These are phyloP conservation scores for Myotis lucifugus DNA, from an alignment of 2,113 vertebrate species.

Conservation along the genomic window DNA sequence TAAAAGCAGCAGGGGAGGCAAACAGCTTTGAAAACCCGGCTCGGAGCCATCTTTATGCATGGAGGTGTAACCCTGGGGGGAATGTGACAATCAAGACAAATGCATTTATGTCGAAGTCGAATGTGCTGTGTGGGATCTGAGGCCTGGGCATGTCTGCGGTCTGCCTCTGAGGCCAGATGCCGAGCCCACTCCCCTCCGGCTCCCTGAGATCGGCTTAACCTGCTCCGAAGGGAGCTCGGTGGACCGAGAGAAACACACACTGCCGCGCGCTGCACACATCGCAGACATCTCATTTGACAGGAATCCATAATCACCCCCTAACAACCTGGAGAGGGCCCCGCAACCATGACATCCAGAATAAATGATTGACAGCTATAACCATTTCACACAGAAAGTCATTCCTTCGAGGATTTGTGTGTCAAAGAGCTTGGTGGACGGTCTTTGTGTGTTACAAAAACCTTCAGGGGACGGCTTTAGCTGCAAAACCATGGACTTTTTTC, in stretches of 20 bases:
- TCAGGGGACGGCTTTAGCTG: not conserved
- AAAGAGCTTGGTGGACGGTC: conserved; percentile 24
- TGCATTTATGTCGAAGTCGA: not conserved
- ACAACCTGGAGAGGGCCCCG: conserved; percentile 50
- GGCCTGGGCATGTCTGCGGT: not conserved
- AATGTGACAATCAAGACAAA: conserved; percentile 70
- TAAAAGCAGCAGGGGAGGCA: conserved; percentile 53
- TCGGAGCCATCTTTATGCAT: conserved; percentile 2
- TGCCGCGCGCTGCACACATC: conserved; percentile 56
- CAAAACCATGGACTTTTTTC: not conserved
- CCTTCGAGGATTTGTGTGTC: conserved; percentile 58
- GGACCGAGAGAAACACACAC: conserved; percentile 59
- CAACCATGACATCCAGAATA: conserved; percentile 60
- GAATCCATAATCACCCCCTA: conserved; percentile 68
- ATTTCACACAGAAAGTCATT: conserved; percentile 57
- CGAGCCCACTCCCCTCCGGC: not conserved
- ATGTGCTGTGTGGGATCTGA: not conserved
- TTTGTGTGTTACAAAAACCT: conserved; percentile 31
- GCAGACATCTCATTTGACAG: conserved; percentile 73
- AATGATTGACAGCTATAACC: conserved; percentile 71
- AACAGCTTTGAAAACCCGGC: conserved; percentile 28
- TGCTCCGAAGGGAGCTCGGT: not conserved
- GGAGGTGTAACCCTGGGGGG: conserved; percentile 31
- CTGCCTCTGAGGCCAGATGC: not conserved
- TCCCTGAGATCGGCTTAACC: conserved; percentile 53